Base-by-base conservation (phyloP, 2,113 vertebrate species). In the Rhinichthys klamathensis region DNA sequence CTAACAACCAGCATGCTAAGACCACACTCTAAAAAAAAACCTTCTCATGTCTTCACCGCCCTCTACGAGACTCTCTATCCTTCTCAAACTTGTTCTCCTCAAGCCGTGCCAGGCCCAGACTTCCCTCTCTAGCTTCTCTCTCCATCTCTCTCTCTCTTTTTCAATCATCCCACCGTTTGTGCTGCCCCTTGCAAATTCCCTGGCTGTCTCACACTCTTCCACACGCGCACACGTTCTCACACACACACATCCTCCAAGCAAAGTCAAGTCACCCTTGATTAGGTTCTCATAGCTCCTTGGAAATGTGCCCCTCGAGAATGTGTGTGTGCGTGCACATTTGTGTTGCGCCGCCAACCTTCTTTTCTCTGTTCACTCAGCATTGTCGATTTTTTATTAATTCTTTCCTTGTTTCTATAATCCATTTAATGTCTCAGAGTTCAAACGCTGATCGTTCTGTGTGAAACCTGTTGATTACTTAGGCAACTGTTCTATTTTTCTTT, bases 231-330 rank as follows among this genome's bases (percentile, higher is more conserved):
- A 73, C 70, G 16, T 67, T 70, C 25, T 49, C 80, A 79, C 49
- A 79, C 49, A 73, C 79, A 76, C 74, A 84, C 80, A 79, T 83
- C 89, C 92, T 88, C 65, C 80, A 87, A 92, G 89, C 91, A 93
- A 92, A 90, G 92, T 91, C 91, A 92, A 87, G 91, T 94, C 92
- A 89, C 90, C 91, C 90, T 92, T 92, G 84, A 93, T 92, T 92
- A 90, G 82, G 82, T 82, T 92, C 82, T 73, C 65, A 78, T 84
- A 51, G 79, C 75, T 84, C 74, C 80, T 86, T 85, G 84, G 88
- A 91, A 88, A 89, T 58, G 82, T 81, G 32, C 82, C 89, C 58
- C 80, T 85, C 73, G 84, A 88, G 80, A 84, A 38, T 80, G 76
- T 60, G 38, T 56, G 35, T 82, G 74, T 49, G 63, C 58, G 75